These are phyloP conservation scores for Oligia latruncula DNA, from an alignment of 2,888 invertebrate species.

Conservation along the genomic window DNA sequence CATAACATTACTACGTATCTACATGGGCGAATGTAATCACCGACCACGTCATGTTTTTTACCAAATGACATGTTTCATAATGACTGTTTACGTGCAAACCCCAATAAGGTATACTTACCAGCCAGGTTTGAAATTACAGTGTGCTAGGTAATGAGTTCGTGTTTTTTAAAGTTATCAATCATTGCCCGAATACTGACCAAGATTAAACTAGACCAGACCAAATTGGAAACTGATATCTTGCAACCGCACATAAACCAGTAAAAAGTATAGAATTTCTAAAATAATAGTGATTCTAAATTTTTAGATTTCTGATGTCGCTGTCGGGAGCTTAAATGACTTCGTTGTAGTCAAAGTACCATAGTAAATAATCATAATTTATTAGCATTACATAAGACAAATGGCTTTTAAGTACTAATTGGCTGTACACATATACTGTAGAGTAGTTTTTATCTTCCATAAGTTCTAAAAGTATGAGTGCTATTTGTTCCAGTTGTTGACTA, in stretches of 20 bases:
- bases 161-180: slow-evolving; percentile 51
- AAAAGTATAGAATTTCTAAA: slow-evolving; percentile 4
- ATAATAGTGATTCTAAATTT: background rate
- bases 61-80: slow-evolving; percentile 77
- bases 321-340: background rate
- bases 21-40: slow-evolving; percentile 74
- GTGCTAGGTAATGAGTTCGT: slow-evolving; percentile 43
- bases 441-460: background rate
- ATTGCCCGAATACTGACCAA: slow-evolving; percentile 22
- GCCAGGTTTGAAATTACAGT: slow-evolving; percentile 56
- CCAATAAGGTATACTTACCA: slow-evolving; percentile 58
- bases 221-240: slow-evolving; percentile 18
- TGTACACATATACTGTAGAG: background rate
- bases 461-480: background rate
- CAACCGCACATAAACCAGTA: background rate
- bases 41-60: slow-evolving; percentile 73
- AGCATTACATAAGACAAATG: background rate
- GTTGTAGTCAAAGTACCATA: background rate
- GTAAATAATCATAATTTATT: background rate
- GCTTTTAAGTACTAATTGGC: slow-evolving; percentile 8
- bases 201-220: slow-evolving; percentile 31
- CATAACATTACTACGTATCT: slow-evolving; percentile 70
- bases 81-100: slow-evolving; percentile 62
- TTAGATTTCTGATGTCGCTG: background rate
- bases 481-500: background rate